A percentile compares a stretch with the other conserved stretches of the same genome.
phyloP scores from a whole-genome alignment of 2,797 vertebrate genomes.

The Pipistrellus kuhlii region DNA sequence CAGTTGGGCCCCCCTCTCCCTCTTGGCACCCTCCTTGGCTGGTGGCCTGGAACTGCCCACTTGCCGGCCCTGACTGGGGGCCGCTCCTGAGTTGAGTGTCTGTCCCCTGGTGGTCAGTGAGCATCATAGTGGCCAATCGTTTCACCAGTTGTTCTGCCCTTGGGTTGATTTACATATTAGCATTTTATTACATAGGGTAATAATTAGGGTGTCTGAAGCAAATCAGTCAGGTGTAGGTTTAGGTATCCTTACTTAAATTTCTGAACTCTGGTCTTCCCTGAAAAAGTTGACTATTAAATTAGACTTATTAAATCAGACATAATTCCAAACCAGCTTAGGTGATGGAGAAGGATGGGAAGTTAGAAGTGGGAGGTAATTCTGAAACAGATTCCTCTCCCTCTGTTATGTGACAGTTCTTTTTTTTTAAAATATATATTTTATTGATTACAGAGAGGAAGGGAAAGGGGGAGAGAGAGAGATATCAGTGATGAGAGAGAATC shows the following conservation, averaged over 20 bases:
- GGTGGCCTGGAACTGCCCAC: accelerated
- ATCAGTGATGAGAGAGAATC: too few relatives aligned
- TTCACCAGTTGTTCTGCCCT: too few relatives aligned
- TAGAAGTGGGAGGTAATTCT: neutral
- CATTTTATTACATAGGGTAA: neutral
- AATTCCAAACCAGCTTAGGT: neutral
- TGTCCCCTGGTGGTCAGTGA: too few relatives aligned
- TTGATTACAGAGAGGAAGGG: too few relatives aligned
- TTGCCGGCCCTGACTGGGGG: too few relatives aligned
- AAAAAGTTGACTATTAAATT: neutral
- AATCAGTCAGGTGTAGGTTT: neutral
- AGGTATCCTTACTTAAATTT: neutral
- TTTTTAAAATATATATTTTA: too few relatives aligned
- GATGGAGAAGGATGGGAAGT: neutral
- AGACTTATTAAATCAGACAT: neutral
- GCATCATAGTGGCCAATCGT: too few relatives aligned
- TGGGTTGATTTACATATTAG: too few relatives aligned
- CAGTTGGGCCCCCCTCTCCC: too few relatives aligned
- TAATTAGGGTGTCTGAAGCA: neutral
- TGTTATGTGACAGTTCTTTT: neutral
- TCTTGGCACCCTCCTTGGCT: too few relatives aligned
- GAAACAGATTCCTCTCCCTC: neutral
- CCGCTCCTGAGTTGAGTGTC: too few relatives aligned
- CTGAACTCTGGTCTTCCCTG: neutral
- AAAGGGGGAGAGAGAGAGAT: too few relatives aligned